Conservation (phyloP, 2,113 vertebrate genomes). For the Sapayoa aenigma region DNA sequence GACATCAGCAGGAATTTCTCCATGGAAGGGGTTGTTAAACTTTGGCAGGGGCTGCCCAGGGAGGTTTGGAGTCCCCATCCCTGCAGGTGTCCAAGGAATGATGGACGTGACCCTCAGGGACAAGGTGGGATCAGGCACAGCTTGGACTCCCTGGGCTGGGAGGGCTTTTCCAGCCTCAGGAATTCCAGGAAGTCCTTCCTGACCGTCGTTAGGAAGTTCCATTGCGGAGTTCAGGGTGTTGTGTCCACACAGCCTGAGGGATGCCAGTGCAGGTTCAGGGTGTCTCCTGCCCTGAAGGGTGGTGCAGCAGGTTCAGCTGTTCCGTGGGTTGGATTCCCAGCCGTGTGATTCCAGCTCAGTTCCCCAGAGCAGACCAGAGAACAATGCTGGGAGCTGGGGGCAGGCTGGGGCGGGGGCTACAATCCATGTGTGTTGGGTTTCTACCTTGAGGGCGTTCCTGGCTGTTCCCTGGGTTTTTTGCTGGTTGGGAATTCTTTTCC, state of each 20-base stretch:
- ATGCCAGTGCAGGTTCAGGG: neutral
- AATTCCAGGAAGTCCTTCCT: neutral
- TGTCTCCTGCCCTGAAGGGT: neutral
- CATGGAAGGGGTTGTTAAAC: neutral
- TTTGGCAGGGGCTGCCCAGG: neutral
- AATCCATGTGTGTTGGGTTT: neutral
- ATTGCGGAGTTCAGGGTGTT: fast-evolving
- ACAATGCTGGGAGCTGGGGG: neutral
- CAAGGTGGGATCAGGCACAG: neutral
- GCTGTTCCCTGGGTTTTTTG: fast-evolving
- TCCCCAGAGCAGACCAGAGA: neutral
- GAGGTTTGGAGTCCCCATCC: neutral
- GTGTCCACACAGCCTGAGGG: neutral
- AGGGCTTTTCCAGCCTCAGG: neutral
- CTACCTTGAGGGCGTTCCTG: neutral
- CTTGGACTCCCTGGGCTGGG: neutral
- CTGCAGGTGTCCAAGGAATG: no score
- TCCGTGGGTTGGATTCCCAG: no score
- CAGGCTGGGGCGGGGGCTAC: neutral
- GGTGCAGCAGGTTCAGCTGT: no score
- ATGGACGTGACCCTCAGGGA: no score
- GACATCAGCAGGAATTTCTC: neutral
- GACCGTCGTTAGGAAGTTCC: neutral
- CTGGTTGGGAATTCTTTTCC: neutral
- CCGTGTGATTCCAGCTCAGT: neutral